Evolutionary conservation across 2,113 vertebrate genomes (phyloP), one percentile per base, ranked within the genome.

Genomic region (Microtus montanus): DNA sequence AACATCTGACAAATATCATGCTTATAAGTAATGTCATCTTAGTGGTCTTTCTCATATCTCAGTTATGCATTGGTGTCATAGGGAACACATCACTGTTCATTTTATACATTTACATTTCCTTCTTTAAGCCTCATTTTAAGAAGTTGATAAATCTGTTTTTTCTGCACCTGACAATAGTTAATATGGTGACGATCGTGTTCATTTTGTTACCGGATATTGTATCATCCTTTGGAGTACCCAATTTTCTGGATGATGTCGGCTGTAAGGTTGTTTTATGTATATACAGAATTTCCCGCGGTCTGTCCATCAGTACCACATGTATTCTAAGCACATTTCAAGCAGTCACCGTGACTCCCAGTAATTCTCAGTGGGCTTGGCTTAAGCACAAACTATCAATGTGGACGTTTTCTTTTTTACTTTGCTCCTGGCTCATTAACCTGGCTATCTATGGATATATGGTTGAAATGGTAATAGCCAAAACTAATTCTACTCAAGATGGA

Each of bases 151-250:
- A 49, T 49, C 47, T 49, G 47, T 1, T 49, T 49, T 49, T 49
- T 10, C 2, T 49, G 47, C 47, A 49, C 47, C 47, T 49, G 10
- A 49, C 47, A 11, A 2, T 49, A 49, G 47, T 10, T 11, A 90
- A 80, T 52, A 20, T 22, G 0, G 2, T 54, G 8, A 20, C 4
- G 7, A 20, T 90, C 5, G 0, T 20, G 2, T 84, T 63, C n/a
- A 10, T 0, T 2, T 64, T 84, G n/a, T n/a, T 30, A 30, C 28
- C 61, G 44, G 0, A 17, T 30, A 84, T 63, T 7, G 20, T 44
- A 38, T 30, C 38, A 30, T 84, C 7, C 58, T 92, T 95, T 66
- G 84, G 84, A 58, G 24, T 75, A 58, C 41, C 41, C 41, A 3
- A 41, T 41, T 41, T 41, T 41, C 41, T 41, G 41, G 41, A 41